Conservation (phyloP, 2,888 invertebrate species). For the Gymnoscelis rufifasciata region DNA sequence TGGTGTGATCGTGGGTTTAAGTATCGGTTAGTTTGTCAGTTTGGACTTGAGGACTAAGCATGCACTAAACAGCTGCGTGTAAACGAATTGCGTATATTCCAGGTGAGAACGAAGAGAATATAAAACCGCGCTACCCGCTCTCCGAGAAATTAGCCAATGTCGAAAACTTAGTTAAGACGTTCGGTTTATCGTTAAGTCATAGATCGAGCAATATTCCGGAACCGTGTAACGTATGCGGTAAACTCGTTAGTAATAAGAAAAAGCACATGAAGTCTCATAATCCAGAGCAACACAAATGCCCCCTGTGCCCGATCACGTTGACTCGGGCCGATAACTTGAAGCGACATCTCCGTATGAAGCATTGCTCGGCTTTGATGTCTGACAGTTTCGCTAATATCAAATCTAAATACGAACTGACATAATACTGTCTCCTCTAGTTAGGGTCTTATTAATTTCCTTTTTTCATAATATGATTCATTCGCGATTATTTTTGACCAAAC, state of each 20-base stretch:
- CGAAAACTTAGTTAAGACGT: conserved; percentile 62
- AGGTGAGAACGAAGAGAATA: conserved; percentile 75
- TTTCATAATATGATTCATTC: conserved; percentile 4
- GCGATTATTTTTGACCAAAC: conserved; percentile 11
- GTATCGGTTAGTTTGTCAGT: conserved; percentile 23
- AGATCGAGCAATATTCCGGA: conserved; percentile 62
- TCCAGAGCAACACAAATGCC: conserved; percentile 81
- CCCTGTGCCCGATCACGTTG: conserved; percentile 80
- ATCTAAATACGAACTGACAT: conserved; percentile 50
- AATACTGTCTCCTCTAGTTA: conserved; percentile 16
- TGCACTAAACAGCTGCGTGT: conserved; percentile 41
- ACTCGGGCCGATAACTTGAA: conserved; percentile 84
- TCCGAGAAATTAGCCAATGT: conserved; percentile 57
- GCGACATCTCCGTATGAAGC: conserved; percentile 82
- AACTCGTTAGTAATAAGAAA: conserved; percentile 83
- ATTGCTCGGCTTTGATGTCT: conserved; percentile 64
- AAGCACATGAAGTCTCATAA: conserved; percentile 83
- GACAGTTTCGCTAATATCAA: conserved; percentile 64
- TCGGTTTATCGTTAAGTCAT: conserved; percentile 52
- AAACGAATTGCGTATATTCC: conserved; percentile 62
- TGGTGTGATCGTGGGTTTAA: conserved; percentile 34
- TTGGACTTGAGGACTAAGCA: conserved; percentile 38
- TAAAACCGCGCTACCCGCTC: conserved; percentile 60
- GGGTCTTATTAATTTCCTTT: conserved; percentile 5
- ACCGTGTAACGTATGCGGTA: conserved; percentile 81